Evolutionary conservation across 2,113 vertebrate species (phyloP), one percentile per base, ranked within the genome.

Genomic region (Sorex fumeus): DNA sequence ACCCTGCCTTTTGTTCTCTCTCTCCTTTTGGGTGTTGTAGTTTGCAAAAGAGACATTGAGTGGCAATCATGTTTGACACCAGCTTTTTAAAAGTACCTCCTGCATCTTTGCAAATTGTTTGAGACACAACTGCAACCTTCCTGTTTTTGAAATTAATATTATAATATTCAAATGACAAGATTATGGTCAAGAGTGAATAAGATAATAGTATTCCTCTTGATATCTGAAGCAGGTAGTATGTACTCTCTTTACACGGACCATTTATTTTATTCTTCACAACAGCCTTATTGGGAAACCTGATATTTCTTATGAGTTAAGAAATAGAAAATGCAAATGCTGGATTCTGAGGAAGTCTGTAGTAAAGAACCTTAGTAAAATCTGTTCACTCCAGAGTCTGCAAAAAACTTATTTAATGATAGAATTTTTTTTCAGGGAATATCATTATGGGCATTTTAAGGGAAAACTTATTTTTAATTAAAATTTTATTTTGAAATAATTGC

Each of bases 391-490:
- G 40, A 40, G 40, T 40, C 40, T 40, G 40, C 40, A 40, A 40
- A 40, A 83, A 77, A 79, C 43, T 53, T 71, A 21, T 15, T 62
- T 87, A 27, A 77, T 82, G 57, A 64, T 36, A 83, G 47, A 83
- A 84, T 69, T 84, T n/a, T 91, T 79, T 92, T 76, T 75, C 40
- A 72, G 13, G 53, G 8, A 60, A 32, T 66, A 67, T 67, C 16
- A 69, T 83, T 53, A 57, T 4, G 45, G 53, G 28, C 72, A 77
- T 83, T 94, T 91, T 84, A 94, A 94, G 30, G 62, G 81, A 40
- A 91, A 21, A 32, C 8, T 74, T 71, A 60, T 62, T 87, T 75
- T 78, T 45, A 87, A 89, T 43, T 88, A 82, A 60, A 40, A 40
- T 40, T 40, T 40, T 40, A 40, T 40, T 40, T 40, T 40, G 40